These are phyloP conservation scores for Elymnias hypermnestra DNA, from an alignment of 1,140 invertebrate genomes.

Conservation along the genomic window DNA sequence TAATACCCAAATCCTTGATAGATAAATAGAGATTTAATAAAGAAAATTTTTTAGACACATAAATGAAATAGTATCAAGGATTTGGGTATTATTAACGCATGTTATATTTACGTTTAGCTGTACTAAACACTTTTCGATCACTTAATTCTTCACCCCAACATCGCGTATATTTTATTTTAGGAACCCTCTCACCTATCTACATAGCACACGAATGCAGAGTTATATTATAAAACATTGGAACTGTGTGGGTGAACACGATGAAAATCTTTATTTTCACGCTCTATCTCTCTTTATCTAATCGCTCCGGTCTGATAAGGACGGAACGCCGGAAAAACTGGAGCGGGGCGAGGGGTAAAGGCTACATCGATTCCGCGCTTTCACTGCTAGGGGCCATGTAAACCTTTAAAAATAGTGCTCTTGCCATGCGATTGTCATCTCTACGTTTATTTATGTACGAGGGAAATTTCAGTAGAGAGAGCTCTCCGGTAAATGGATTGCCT, in stretches of 20 bases:
- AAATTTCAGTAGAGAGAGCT: slow-evolving; percentile 44
- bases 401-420: slow-evolving; percentile 68
- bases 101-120: neutral
- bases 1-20: too few relatives aligned
- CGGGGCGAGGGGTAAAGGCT: slow-evolving; percentile 72
- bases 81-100: slow-evolving; percentile 24
- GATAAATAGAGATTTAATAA: too few relatives aligned
- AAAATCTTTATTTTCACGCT: slow-evolving; percentile 77
- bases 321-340: slow-evolving; percentile 73
- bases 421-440: slow-evolving; percentile 70
- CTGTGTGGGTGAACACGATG: slow-evolving; percentile 74
- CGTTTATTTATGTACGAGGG: slow-evolving; percentile 45
- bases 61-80: too few relatives aligned
- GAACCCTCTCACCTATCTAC: slow-evolving; percentile 45
- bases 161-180: slow-evolving; percentile 52
- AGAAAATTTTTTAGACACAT: too few relatives aligned
- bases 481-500: slow-evolving; percentile 72
- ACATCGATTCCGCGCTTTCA: slow-evolving; percentile 76
- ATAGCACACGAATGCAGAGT: slow-evolving; percentile 38
- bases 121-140: neutral
- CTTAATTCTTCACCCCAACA: slow-evolving; percentile 20
- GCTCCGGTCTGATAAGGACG: slow-evolving; percentile 71
- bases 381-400: slow-evolving; percentile 75
- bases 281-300: slow-evolving; percentile 76
- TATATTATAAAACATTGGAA: slow-evolving; percentile 41